Conservation (phyloP, 2,113 vertebrate genomes). For the Ceyx margarethae region DNA sequence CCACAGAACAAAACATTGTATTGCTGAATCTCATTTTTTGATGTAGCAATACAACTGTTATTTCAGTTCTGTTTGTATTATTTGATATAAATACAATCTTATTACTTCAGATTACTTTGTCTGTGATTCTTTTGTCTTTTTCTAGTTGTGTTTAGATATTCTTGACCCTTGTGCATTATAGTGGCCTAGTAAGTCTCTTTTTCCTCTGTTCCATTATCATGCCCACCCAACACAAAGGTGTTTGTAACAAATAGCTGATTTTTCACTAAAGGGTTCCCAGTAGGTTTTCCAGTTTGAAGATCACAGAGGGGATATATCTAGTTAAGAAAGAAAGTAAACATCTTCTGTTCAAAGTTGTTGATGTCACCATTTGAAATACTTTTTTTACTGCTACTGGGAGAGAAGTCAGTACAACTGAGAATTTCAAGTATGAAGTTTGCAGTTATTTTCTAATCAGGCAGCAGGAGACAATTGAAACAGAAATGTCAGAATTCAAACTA, state of each 20-base stretch:
- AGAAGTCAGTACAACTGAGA: background rate
- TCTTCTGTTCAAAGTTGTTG: background rate
- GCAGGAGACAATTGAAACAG: background rate
- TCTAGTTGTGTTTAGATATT: conserved; percentile 74
- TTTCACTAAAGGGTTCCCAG: background rate
- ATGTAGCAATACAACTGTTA: conserved; percentile 39
- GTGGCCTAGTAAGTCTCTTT: conserved; percentile 66
- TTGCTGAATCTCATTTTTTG: conserved; percentile 57
- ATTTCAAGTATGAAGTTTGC: background rate
- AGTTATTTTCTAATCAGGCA: background rate
- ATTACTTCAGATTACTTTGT: conserved; percentile 59
- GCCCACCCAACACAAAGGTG: conserved; percentile 52
- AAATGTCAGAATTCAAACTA: background rate
- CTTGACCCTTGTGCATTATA: conserved; percentile 60
- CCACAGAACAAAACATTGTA: conserved; percentile 79
- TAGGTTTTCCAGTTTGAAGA: background rate
- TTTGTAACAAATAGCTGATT: conserved; percentile 55
- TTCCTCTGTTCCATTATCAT: conserved; percentile 67
- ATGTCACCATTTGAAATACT: background rate
- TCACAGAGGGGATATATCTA: background rate
- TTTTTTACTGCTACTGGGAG: background rate
- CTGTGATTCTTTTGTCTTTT: conserved; percentile 80
- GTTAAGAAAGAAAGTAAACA: background rate
- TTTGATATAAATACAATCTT: conserved; percentile 40
- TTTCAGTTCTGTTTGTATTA: conserved; percentile 37